A percentile compares a stretch with the other conserved stretches of the same genome.
Conservation (phyloP, 2,797 vertebrate species). For the Enteromius argenteus region DNA sequence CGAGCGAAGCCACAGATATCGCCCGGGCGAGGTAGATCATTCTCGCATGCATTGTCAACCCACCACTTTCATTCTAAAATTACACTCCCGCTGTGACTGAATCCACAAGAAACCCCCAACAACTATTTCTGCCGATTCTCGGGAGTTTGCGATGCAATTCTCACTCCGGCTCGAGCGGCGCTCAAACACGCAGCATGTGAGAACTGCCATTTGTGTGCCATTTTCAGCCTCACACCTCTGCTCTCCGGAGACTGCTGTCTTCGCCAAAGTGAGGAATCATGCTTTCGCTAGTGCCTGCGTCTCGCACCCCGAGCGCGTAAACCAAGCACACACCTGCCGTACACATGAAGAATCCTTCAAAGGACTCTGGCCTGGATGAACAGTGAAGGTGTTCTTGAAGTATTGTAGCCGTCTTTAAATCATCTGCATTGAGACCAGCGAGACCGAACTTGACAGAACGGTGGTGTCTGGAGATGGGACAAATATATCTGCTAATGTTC, state of each 20-base stretch:
- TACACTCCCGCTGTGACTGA: conserved; percentile 5
- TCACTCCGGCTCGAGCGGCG: conserved; percentile 28
- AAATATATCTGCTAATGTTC: conserved; percentile 40
- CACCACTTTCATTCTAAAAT: conserved; percentile 42
- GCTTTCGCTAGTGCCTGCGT: conserved; percentile 51
- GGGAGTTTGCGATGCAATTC: conserved; percentile 47
- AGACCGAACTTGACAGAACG: conserved; percentile 10
- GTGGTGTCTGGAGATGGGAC: conserved; percentile 30
- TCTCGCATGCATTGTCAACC: conserved; percentile 23
- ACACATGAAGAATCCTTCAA: conserved; percentile 3
- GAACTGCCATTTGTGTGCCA: conserved; percentile 59
- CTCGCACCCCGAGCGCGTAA: conserved; percentile 52
- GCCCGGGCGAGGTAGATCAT: neutral
- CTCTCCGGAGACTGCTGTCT: conserved; percentile 58
- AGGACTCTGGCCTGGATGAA: neutral
- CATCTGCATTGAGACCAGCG: neutral
- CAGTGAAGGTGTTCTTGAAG: neutral
- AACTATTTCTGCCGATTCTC: conserved; percentile 33
- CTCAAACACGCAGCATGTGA: conserved; percentile 51
- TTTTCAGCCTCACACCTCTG: conserved; percentile 59
- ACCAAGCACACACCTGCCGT: conserved; percentile 43
- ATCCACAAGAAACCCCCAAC: conserved; percentile 33
- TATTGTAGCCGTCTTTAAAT: conserved; percentile 15
- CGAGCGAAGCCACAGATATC: neutral
- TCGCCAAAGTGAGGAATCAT: conserved; percentile 53